Evolutionary conservation across 2,797 vertebrate species (phyloP).

Genomic region (Tokudaia tokunoshimensis): DNA sequence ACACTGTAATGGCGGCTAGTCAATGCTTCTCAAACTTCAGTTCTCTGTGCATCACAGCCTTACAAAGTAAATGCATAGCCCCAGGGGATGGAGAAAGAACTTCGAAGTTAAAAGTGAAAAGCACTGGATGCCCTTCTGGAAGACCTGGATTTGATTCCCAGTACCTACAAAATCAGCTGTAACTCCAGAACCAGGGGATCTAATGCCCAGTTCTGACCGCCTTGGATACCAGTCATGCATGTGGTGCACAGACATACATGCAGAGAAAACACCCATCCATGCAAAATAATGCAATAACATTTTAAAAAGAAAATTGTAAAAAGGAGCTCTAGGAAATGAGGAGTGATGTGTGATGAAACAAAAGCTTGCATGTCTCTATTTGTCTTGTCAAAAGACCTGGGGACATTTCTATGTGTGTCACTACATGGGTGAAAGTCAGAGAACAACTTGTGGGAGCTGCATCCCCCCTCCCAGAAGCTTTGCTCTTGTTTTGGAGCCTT

Average conservation of each 20-base stretch:
- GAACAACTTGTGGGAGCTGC: too few species aligned
- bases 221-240: not conserved
- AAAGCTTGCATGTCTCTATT: not conserved
- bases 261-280: too few species aligned
- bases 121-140: not conserved
- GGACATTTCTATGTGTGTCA: not conserved
- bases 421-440: not conserved
- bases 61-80: conserved; percentile 14
- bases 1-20: not conserved
- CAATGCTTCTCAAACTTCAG: not conserved
- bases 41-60: not conserved
- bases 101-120: not conserved
- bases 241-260: not conserved
- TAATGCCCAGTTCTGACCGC: not conserved
- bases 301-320: not conserved
- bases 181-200: not conserved
- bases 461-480: not conserved
- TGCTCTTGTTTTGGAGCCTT: not conserved
- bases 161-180: not conserved
- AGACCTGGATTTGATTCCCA: not conserved
- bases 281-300: not conserved
- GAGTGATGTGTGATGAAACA: not conserved
- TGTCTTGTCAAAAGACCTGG: not conserved
- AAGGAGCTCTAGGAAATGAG: not conserved
- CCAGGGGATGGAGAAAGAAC: not conserved